Evolutionary conservation across 2,888 invertebrate species (phyloP), one percentile per base, ranked within the genome.

Genomic region (Synanthedon vespiformis): DNA sequence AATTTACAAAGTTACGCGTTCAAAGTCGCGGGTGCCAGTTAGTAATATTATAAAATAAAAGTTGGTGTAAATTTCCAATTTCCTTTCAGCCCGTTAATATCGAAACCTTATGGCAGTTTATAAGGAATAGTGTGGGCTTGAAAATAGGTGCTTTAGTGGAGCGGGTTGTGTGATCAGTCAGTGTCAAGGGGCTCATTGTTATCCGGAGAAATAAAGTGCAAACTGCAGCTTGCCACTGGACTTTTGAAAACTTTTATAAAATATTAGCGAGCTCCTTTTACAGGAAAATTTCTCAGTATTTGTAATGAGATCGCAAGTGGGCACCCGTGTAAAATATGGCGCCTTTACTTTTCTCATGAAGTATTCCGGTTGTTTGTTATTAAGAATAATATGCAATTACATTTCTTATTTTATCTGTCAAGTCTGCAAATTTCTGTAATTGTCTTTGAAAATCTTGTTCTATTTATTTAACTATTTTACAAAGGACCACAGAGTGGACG

Each of bases 111-210:
- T 12, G 44, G 12, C 44, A 44, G 6, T 44, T 44, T 44, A 11
- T 44, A 44, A 12, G 44, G 44, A 44, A 44, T 44, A 44, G 44
- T 44, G 44, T 44, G 44, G 44, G 44, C 44, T 44, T 44, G 44
- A 12, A 44, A 44, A 44, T 44, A 44, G 44, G 44, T 44, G 44
- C 44, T 44, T 44, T 44, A n/a, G 44, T 44, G 44, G 44, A 44
- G 44, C 44, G 44, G 12, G 44, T 44, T 52, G 56, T 53, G 67
- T 69, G 70, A 82, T 82, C 78, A 63, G 73, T 82, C 83, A 80
- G 74, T 67, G 82, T 82, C 81, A 58, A 58, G 58, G 55, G 54
- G 60, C 68, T 68, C 74, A 80, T 81, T 82, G 81, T 82, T 80
- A 78, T 67, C 70, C 65, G 61, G 61, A 67, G 66, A 71, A 78